Evolutionary conservation across 1,140 invertebrate genomes (phyloP), one percentile per base, ranked within the genome.

Genomic region (Lycorma delicatula): DNA sequence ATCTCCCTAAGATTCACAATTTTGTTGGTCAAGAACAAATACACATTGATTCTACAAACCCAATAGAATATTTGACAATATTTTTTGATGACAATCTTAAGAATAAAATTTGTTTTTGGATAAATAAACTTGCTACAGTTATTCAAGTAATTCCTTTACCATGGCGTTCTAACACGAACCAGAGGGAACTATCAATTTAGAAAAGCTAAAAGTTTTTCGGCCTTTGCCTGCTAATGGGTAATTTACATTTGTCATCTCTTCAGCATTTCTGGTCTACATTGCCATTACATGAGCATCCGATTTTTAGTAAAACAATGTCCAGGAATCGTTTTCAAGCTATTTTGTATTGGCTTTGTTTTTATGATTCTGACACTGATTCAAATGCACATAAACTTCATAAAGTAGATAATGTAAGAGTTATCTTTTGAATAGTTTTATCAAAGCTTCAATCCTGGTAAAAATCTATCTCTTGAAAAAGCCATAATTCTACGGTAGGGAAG

Each of bases 21-120:
- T 54, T 54, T 38, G 11, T 16, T 23, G 52, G 29, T 12, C 12
- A 38, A n/a, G 31, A 54, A 54, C 20, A 54, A 54, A 22, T 54
- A 18, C 12, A 34, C 9, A 36, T 54, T 54, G 29, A 54, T 9
- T 16, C 31, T 41, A 54, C 28, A 13, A n/a, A 41, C 25, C 36
- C 52, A 36, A 20, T 54, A 34, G 31, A 36, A 54, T 18, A 36
- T 23, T 54, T 54, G 9, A 7, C 3, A 3, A 53, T 34, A 31
- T 53, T 29, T n/a, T 53, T 53, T 34, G 51, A 31, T 31, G 16
- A 34, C 11, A 18, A 53, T 12, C 18, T 31, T 31, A 23, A 6
- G 51, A 53, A 7, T 23, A 53, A 28, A 36, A 23, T 31, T 25
- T 12, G 3, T 16, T 16, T 54, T 36, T n/a, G n/a, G n/a, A n/a